Evolutionary conservation across 2,113 vertebrate species (phyloP).

Genomic region (Cinclus mexicanus): DNA sequence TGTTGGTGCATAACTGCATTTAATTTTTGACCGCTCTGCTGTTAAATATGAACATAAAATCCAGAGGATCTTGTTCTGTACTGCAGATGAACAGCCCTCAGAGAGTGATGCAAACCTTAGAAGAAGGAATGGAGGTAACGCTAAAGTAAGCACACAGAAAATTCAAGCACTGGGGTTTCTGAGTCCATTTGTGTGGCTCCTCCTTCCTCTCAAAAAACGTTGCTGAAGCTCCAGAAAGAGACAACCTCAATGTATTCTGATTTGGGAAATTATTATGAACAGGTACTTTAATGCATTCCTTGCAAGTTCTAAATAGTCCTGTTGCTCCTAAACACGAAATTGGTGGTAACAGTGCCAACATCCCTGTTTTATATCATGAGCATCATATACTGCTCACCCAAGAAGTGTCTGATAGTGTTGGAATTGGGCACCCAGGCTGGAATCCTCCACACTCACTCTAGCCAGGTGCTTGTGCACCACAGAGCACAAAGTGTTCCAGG

Average conservation of each 20-base stretch:
- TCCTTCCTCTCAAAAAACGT: neutral
- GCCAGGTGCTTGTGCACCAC: neutral
- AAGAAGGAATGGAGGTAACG: neutral
- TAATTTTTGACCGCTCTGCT: neutral
- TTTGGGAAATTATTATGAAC: neutral
- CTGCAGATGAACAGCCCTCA: neutral
- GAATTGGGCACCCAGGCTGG: neutral
- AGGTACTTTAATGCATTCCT: neutral
- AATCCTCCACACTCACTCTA: neutral
- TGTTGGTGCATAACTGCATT: neutral
- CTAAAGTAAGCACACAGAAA: neutral
- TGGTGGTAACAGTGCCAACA: neutral
- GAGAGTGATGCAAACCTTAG: neutral
- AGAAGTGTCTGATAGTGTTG: neutral
- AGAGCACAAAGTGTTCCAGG: neutral
- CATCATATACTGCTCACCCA: neutral
- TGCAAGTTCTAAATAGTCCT: neutral
- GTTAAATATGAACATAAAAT: neutral
- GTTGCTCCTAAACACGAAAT: neutral
- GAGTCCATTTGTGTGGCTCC: neutral
- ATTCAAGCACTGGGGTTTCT: neutral
- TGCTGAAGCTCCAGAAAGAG: neutral
- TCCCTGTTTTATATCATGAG: neutral
- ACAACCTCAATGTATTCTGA: neutral
- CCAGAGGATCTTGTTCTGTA: neutral